Evolutionary conservation across 2,888 invertebrate genomes (phyloP), one percentile per base, ranked within the genome.

Genomic region (Leucoma salicis): DNA sequence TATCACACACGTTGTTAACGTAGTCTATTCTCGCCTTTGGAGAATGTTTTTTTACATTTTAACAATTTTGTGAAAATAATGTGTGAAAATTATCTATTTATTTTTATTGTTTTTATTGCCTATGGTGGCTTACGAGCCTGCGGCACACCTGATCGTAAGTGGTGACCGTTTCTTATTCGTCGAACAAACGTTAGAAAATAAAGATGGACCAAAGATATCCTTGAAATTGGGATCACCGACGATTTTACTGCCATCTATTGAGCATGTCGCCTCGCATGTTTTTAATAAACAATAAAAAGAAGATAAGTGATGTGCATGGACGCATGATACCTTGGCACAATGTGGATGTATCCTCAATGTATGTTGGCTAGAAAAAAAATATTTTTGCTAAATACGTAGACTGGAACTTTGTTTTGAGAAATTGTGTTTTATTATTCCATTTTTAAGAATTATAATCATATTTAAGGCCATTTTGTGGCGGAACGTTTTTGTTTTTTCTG

Each of bases 241-340:
- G n/a, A n/a, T 82, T 71, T 67, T 69, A 74, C 76, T 78, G 18
- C 7, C 25, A 25, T n/a, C 78, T 78, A 37, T 66, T 57, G 58
- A 57, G 55, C 53, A 58, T 59, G 53, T 66, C 60, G 56, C 58
- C 46, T 35, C 53, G 69, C 69, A 69, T 69, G 69, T 36, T 37
- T 29, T 44, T 12, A 39, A 37, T 35, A 7, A 13, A n/a, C n/a
- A 31, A 40, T 31, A 27, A 35, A 35, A 34, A 27, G 10, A 27
- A 39, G 55, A 29, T 31, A 15, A 44, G 32, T 49, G 47, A 48
- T 53, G 53, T 70, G 82, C 79, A 80, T 82, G 80, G 48, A 49
- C 44, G 82, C 82, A 82, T 82, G 82, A 55, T 21, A 39, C 47
- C 46, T 61, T 70, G 77, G 75, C 84, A 82, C 83, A 82, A 82